Conservation (phyloP, 2,113 vertebrate genomes). For the Rutilus rutilus region DNA sequence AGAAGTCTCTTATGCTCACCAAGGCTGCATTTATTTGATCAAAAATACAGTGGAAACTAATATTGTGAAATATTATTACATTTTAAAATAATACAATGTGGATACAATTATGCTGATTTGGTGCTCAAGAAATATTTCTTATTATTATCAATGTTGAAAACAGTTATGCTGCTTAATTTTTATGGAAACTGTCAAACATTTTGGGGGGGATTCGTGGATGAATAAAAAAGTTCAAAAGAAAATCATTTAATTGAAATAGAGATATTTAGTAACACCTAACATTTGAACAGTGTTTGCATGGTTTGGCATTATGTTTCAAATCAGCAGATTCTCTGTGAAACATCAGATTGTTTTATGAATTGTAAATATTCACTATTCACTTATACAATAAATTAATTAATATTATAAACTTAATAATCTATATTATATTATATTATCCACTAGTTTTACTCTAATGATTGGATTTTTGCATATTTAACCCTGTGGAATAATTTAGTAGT, state of each 20-base stretch:
- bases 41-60: background rate
- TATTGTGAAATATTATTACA: background rate
- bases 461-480: background rate
- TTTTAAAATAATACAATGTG: background rate
- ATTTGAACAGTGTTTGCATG: background rate
- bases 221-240: background rate
- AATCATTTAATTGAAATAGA: too few species aligned
- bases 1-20: background rate
- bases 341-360: constrained; percentile 4
- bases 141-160: too few species aligned
- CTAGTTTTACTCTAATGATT: background rate
- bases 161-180: too few species aligned
- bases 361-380: background rate
- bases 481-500: background rate
- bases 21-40: background rate
- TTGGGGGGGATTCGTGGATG: background rate
- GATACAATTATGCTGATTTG: too few species aligned
- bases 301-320: constrained; percentile 13
- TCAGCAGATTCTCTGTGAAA: constrained; percentile 4
- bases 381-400: background rate
- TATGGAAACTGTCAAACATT: too few species aligned
- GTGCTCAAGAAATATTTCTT: too few species aligned
- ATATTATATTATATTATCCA: background rate
- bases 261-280: background rate
- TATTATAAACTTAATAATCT: background rate